These are phyloP conservation scores for Sprattus sprattus DNA, from an alignment of 2,113 vertebrate species.

Conservation along the genomic window DNA sequence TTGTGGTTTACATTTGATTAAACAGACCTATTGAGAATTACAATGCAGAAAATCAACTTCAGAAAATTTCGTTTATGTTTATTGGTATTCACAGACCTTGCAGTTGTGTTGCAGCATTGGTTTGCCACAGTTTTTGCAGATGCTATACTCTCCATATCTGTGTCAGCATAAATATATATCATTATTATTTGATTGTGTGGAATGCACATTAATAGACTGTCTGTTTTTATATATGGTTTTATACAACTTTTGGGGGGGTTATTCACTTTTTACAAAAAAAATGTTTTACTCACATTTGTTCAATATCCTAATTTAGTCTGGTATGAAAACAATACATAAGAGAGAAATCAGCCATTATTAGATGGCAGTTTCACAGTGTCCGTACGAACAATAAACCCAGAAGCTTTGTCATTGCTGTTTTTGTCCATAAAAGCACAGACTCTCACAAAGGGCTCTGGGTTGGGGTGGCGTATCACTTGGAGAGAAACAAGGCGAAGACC, in stretches of 20 bases:
- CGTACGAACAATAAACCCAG: not conserved
- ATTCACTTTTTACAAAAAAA: not conserved
- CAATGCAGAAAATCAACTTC: not conserved
- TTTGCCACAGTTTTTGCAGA: not conserved
- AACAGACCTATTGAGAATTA: not conserved
- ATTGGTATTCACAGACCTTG: not conserved
- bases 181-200: not conserved
- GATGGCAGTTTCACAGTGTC: not conserved
- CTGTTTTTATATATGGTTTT: not conserved
- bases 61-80: not conserved
- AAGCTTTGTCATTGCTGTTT: not conserved
- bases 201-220: not conserved
- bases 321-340: not conserved
- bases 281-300: not conserved
- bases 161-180: not conserved
- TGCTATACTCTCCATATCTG: too few relatives aligned
- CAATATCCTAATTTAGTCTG: not conserved
- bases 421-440: not conserved
- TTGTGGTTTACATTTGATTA: not conserved
- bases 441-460: conserved; percentile 17
- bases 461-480: conserved; percentile 21
- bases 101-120: not conserved
- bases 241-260: not conserved
- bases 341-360: not conserved
- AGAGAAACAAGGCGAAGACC: conserved; percentile 1